Evolutionary conservation across 2,797 vertebrate genomes (phyloP), one percentile per base, ranked within the genome.

Genomic region (Phataginus tricuspis): DNA sequence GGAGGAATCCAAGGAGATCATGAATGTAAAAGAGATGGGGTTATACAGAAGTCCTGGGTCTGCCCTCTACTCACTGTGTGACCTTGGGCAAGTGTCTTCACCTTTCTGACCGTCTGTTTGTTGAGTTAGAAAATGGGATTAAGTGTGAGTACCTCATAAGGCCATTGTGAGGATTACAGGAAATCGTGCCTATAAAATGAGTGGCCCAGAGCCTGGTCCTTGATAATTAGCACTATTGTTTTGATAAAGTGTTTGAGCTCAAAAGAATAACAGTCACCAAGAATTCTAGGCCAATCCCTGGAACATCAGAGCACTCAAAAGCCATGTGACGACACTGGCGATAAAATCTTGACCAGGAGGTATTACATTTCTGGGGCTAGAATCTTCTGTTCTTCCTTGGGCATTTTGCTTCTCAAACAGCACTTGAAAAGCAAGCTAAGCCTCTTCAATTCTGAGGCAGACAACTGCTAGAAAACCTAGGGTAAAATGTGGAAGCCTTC

Each of bases 401-500:
- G 23, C 61, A 51, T 64, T 86, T 34, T 63, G 57, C 37, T 88
- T 84, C 53, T 94, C 51, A 27, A 42, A 16, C 7, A 42, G 63
- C 45, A 25, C 72, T 79, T 42, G 31, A 90, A 57, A 91, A 85
- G 55, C 66, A 80, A 93, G 57, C 78, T 21, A 29, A 45, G 27
- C 16, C 45, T 66, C 53, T 49, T 78, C 57, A 18, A 0, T 74
- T 75, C 37, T 14, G 25, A 57, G 16, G 57, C 64, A 78, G 31
- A 72, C 7, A 49, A 42, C 18, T 57, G 29, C 45, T 7, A 10
- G 27, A 80, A 57, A 71, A 80, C 49, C 29, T 2, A 7, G 37
- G 42, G 88, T 86, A 55, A 94, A 64, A 93, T 82, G 88, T 53
- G 90, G 80, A 93, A 63, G n/a, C 13, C 75, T 91, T 82, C 78